These are phyloP conservation scores for Lepeophtheirus nordmannii DNA, from an alignment of 2,888 invertebrate genomes.

Conservation along the genomic window DNA sequence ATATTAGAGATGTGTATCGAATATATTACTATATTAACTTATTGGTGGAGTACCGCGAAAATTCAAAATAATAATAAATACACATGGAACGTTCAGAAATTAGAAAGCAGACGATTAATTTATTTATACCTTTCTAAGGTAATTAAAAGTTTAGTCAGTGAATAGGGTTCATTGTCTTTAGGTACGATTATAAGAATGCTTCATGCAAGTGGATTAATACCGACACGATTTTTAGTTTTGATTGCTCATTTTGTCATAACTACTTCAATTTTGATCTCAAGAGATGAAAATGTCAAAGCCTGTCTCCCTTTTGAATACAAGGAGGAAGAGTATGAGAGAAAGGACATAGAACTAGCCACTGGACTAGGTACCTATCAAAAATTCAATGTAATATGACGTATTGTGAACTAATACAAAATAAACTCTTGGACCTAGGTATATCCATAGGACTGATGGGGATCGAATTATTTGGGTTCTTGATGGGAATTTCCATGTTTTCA, in stretches of 20 bases:
- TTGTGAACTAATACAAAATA: too few species aligned
- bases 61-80: too few species aligned
- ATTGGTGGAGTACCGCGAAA: too few species aligned
- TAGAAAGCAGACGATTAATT: too few species aligned
- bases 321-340: conserved; percentile 33
- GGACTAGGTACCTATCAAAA: conserved; percentile 40
- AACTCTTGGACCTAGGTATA: too few species aligned
- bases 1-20: too few species aligned
- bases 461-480: conserved; percentile 52
- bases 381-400: too few species aligned
- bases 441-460: conserved; percentile 37
- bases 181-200: background rate
- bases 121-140: too few species aligned
- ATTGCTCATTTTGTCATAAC: conserved; percentile 52
- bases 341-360: conserved; percentile 40
- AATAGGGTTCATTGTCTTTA: too few species aligned
- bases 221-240: conserved; percentile 52
- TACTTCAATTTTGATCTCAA: conserved; percentile 41
- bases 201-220: conserved; percentile 31
- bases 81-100: too few species aligned
- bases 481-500: conserved; percentile 58
- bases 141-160: too few species aligned
- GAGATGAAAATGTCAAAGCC: conserved; percentile 37
- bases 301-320: conserved; percentile 38
- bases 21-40: too few species aligned